Base-by-base conservation (phyloP, 2,113 vertebrate species). In the Pongo pygmaeus region DNA sequence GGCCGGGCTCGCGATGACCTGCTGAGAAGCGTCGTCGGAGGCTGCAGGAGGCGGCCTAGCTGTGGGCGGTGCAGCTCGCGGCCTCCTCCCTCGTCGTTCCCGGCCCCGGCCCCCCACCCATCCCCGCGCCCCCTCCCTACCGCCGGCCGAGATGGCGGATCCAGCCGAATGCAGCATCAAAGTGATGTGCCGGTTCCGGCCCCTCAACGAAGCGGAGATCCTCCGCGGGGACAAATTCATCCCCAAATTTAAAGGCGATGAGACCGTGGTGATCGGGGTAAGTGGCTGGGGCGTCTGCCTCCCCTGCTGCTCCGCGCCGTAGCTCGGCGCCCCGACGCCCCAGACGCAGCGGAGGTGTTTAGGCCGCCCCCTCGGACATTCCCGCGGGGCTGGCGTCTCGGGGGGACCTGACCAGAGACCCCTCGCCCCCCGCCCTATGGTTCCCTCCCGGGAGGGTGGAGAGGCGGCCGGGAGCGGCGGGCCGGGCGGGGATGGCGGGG, bases 111-210 rank as follows among this genome's bases (percentile, higher is more conserved):
- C 98, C 98, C 78, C 77, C 18, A 38, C 96, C 96, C 94, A 35
- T 78, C 89, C 98, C 96, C 69, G 87, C 85, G 72, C 91, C 91
- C 93, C 92, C 95, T 93, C 57, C 94, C 94, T 43, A 90, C 89
- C 27, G 57, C 80, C 64, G 69, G 96, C 95, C 89, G 98, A 87
- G 97, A 99, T 99, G 99, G 99, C 99, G 99, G 99, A 99, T 89
- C 99, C 99, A 27, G 99, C 99, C 14, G 99, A 99, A 97, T 99
- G 99, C 98, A 99, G 99, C 97, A 99, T 99, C 97, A 99, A 99
- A 98, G 99, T 99, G 98, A 99, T 99, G 99, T 99, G 99, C 98
- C 99, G 99, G 95, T 99, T 99, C 98, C 98, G 99, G 98, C 99
- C 99, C 84, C 98, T 99, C 92, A 99, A 99, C 98, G 98, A 99